Evolutionary conservation across 37 sponge, comb jelly and placozoan species (phyloP), one percentile per base, ranked within the genome.

Genomic region (Eunapius fragilis): DNA sequence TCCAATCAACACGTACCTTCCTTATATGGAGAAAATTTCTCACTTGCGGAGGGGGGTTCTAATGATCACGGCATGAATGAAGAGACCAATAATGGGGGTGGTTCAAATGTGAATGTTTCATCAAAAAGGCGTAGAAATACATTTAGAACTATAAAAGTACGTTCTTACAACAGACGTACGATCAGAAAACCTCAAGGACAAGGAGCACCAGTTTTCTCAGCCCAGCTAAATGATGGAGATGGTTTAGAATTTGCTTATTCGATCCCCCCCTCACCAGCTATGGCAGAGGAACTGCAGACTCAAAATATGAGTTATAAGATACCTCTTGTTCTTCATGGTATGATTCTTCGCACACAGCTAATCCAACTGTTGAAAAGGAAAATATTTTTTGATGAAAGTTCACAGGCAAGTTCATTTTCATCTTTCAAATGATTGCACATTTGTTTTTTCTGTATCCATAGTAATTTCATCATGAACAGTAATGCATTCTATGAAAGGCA

Each of bases 311-410:
- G 17, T 19, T 12, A 4, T 4, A 17, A 58, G 22, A 58, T 19
- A 17, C 76, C 77, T 28, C 74, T 87, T 4, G 75, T 89, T 11
- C 89, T 98, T 37, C 82, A 80, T 2, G 99, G 99, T 10, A 72
- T 98, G 30, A 95, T 98, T 22, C 92, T 96, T 10, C 84, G 99
- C 17, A 88, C 92, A 1, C 99, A 98, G 71, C 84, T 98, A 45
- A 87, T 98, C 0, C 88, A 85, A 36, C 77, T 98, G 31, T 84
- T 98, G 48, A 85, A 93, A 76, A 76, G 93, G 69, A 87, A 88
- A 37, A 76, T 75, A 28, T 93, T 82, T 83, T 91, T 86, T 69
- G 58, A 77, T 36, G 83, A 91, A 50, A 27, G 28, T 9, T 68
- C 77, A 45, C 83, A 83, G 83, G 88, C 82, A 36, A 81, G 88